These are phyloP conservation scores for Ditula angustiorana DNA, from an alignment of 2,888 invertebrate genomes.

Conservation along the genomic window DNA sequence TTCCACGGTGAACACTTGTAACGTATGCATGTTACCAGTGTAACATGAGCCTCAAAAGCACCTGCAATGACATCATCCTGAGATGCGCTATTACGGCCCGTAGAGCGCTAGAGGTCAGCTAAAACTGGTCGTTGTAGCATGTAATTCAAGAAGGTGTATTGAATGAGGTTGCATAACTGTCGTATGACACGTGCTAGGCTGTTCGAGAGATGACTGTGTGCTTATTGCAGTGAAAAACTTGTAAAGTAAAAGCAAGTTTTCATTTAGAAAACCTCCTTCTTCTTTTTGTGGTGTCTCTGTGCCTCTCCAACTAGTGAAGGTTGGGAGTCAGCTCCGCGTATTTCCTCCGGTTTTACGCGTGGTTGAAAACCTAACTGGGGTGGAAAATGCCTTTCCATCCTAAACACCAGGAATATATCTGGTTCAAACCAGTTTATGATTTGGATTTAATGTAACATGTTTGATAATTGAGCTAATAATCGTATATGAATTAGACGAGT, in stretches of 20 bases:
- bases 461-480: neutral
- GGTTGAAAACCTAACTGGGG: too few species aligned
- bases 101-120: constrained; percentile 43
- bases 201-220: neutral
- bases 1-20: neutral
- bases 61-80: constrained; percentile 15
- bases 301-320: too few species aligned
- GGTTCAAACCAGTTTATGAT: too few species aligned
- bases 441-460: neutral
- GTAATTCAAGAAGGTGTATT: constrained; percentile 61
- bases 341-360: too few species aligned
- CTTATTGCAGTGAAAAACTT: neutral
- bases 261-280: too few species aligned
- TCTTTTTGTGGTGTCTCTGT: too few species aligned
- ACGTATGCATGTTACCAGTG: constrained; percentile 46
- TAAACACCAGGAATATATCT: too few species aligned
- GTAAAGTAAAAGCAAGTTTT: too few species aligned
- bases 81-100: constrained; percentile 29
- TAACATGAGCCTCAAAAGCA: constrained; percentile 46
- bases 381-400: too few species aligned
- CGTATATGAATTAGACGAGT: neutral
- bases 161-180: constrained; percentile 74
- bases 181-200: constrained; percentile 53
- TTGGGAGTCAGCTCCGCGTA: too few species aligned
- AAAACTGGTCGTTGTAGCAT: constrained; percentile 50